Base-by-base conservation (phyloP, 2,797 vertebrate species). In the Orientallactaga sibirica region DNA sequence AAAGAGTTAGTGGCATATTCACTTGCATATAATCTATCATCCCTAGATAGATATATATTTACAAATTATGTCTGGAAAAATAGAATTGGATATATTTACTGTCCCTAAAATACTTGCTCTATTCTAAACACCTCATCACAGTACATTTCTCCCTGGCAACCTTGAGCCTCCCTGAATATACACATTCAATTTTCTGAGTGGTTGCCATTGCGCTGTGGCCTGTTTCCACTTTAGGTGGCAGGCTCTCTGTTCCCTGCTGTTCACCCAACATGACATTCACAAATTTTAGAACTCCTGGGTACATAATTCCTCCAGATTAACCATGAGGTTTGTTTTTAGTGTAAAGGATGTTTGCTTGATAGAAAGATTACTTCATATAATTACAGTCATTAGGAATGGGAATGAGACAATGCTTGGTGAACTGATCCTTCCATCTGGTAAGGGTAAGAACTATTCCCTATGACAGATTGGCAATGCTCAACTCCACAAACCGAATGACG, bases 11-110 rank as follows among this genome's bases (percentile, higher is more conserved):
- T 91, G 68, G 88, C 55, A 19, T 66, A 33, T 76, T 95, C 66
- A 68, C 27, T 92, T 95, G 91, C 86, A 73, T 95, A 94, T 95
- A 92, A 95, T 92, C 84, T 86, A 95, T 96, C 93, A 94, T 93
- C 77, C 70, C 58, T 33, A 81, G 66, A 92, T 82, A 88, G 94
- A 95, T 92, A 86, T 80, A 84, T 96, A 95, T 92, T 97, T 97
- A 97, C 84, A 96, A 93, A 92, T 77, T 66, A 76, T 92, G 92
- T 93, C 92, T 92, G 89, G 61, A 67, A 90, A 95, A 92, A 88
- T 71, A 92, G 82, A 95, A 89, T 16, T 93, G 90, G 88, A 48
- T 96, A 92, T 95, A 95, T 96, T 96, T 80, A 86, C 82, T 95
- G 55, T 94, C 61, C 88, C 77, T 70, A 91, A 93, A 95, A 97